These are phyloP conservation scores for Drosophila melanosoma DNA, from an alignment of 2,888 invertebrate genomes.

Conservation along the genomic window DNA sequence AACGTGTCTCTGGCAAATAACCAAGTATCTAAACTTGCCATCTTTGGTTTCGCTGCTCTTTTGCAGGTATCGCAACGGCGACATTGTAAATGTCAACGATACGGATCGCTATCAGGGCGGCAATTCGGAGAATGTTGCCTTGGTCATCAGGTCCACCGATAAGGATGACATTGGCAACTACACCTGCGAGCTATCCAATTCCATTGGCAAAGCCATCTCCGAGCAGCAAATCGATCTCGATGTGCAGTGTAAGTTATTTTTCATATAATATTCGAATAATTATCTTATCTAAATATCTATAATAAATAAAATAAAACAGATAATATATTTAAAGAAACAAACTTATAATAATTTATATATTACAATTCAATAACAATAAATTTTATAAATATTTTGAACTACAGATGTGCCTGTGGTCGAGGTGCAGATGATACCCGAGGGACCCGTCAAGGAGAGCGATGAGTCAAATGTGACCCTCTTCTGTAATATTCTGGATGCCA, in stretches of 20 bases:
- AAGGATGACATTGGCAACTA: constrained; percentile 94
- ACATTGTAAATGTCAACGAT: constrained; percentile 86
- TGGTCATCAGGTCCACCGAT: constrained; percentile 91
- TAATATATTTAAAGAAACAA: background rate
- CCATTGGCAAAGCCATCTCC: constrained; percentile 91
- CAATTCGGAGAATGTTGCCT: constrained; percentile 89
- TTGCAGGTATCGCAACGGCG: constrained; percentile 89
- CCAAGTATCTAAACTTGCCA: constrained; percentile 23
- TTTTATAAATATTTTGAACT: constrained; percentile 39
- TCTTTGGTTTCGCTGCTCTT: background rate
- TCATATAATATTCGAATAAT: background rate
- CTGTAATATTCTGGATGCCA: constrained; percentile 92
- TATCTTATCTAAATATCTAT: background rate
- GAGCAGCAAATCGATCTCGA: constrained; percentile 91
- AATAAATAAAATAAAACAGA: no score
- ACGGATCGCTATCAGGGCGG: constrained; percentile 91
- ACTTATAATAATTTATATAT: background rate
- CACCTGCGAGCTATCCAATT: constrained; percentile 92
- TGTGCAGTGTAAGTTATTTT: constrained; percentile 91
- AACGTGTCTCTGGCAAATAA: constrained; percentile 25
- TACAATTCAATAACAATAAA: background rate
- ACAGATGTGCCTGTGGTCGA: constrained; percentile 92
- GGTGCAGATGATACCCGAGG: constrained; percentile 90
- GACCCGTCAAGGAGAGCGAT: constrained; percentile 91
- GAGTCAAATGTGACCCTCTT: constrained; percentile 92